phyloP scores from a whole-genome alignment of 1,140 invertebrate species.

The Apis cerana region DNA sequence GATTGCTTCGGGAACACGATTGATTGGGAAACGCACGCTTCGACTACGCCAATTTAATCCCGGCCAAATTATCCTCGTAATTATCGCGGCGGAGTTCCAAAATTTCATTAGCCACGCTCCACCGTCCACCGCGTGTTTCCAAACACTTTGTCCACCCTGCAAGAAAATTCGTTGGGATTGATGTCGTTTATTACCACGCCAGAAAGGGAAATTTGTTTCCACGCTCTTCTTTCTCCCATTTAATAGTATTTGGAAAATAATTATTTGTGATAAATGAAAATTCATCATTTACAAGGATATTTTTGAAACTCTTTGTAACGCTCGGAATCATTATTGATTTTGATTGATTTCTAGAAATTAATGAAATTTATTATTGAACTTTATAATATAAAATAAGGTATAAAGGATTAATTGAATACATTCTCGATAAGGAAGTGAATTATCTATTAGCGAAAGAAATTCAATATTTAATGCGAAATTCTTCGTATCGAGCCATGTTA shows the following conservation, averaged over 20 bases:
- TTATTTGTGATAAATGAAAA: background rate
- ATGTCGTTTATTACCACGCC: background rate
- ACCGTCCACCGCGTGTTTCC: background rate
- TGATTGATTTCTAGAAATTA: no score
- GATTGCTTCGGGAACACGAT: conserved; percentile 17
- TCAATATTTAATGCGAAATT: no score
- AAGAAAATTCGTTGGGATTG: background rate
- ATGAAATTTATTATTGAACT: no score
- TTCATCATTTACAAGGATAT: background rate
- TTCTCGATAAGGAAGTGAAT: no score
- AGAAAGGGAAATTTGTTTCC: background rate
- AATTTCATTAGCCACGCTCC: conserved; percentile 12
- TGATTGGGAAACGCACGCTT: conserved; percentile 20
- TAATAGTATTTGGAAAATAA: no score
- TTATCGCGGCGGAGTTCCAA: conserved; percentile 19
- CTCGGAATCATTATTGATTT: no score
- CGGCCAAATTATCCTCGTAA: conserved; percentile 26
- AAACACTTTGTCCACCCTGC: background rate
- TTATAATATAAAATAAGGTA: no score
- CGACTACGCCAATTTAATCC: background rate
- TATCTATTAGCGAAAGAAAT: no score
- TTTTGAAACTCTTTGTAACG: no score
- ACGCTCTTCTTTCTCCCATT: background rate
- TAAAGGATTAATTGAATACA: no score
- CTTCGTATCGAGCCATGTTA: no score